Evolutionary conservation across 2,797 vertebrate species (phyloP).

Genomic region (Astyanax mexicanus): DNA sequence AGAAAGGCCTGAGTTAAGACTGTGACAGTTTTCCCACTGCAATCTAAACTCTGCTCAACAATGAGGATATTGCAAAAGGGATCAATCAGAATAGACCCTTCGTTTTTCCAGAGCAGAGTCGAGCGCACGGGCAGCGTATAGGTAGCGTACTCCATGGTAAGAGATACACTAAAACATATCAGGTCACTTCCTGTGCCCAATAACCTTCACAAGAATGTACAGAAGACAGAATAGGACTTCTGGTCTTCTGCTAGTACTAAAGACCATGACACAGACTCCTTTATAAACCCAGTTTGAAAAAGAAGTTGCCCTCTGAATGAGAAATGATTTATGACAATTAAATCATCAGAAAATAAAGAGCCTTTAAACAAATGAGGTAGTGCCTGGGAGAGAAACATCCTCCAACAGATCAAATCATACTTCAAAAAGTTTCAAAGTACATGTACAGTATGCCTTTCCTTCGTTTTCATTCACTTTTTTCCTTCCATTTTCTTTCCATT

Average conservation of each 20-base stretch:
- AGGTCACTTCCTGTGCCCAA: constrained; percentile 31
- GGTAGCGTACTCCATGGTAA: too few species aligned
- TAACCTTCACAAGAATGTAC: constrained; percentile 49
- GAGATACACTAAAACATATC: constrained; percentile 43
- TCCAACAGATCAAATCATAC: constrained; percentile 47
- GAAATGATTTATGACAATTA: constrained; percentile 58
- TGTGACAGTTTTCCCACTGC: background rate
- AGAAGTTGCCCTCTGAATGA: constrained; percentile 61
- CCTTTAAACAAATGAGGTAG: constrained; percentile 83
- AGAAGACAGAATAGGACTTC: constrained; percentile 60
- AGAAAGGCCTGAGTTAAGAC: constrained; percentile 21
- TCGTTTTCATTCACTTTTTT: too few species aligned
- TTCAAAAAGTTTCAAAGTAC: constrained; percentile 52
- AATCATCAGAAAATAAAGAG: constrained; percentile 60
- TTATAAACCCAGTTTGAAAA: constrained; percentile 64
- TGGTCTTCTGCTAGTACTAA: constrained; percentile 61
- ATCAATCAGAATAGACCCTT: background rate
- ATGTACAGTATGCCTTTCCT: constrained; percentile 46
- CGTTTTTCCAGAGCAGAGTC: background rate
- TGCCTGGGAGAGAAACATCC: constrained; percentile 65
- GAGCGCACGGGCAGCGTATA: constrained; percentile 14
- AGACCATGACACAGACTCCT: constrained; percentile 57
- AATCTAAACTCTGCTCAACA: constrained; percentile 21
- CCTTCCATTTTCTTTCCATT: constrained; percentile 40
- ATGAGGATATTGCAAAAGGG: constrained; percentile 15